phyloP scores from a whole-genome alignment of 2,113 vertebrate species.

The human region DNA sequence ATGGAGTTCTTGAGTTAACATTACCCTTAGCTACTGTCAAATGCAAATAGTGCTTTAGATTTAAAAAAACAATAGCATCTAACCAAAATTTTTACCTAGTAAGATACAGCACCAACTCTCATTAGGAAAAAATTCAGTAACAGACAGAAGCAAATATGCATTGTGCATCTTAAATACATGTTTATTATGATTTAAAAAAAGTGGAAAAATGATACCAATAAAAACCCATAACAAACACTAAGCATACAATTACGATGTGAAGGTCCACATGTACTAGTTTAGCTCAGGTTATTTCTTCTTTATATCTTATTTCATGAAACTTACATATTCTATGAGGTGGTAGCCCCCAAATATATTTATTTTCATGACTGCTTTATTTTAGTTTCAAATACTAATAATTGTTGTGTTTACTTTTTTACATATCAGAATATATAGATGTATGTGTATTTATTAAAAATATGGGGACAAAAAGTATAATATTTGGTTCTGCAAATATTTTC shows the following conservation, averaged over 20 bases:
- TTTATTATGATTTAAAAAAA: slow-evolving; percentile 29
- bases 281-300: slow-evolving; percentile 18
- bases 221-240: slow-evolving; percentile 20
- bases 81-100: slow-evolving; percentile 51
- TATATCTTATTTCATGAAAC: slow-evolving; percentile 63
- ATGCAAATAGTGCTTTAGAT: slow-evolving; percentile 50
- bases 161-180: slow-evolving; percentile 29
- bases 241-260: slow-evolving; percentile 5
- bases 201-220: slow-evolving; percentile 39
- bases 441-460: slow-evolving; percentile 65
- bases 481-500: slow-evolving; percentile 38
- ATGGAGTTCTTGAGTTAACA: slow-evolving; percentile 72
- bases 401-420: slow-evolving; percentile 62
- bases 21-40: slow-evolving; percentile 62
- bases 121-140: slow-evolving; percentile 66
- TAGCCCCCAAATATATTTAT: slow-evolving; percentile 59
- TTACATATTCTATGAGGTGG: slow-evolving; percentile 38
- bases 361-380: slow-evolving; percentile 67
- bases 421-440: background rate
- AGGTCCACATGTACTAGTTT: slow-evolving; percentile 31
- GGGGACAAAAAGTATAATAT: slow-evolving; percentile 54
- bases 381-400: slow-evolving; percentile 69
- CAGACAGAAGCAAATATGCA: slow-evolving; percentile 46
- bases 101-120: slow-evolving; percentile 56
- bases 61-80: slow-evolving; percentile 30